A percentile compares a stretch with the other conserved stretches of the same genome.
phyloP scores from a whole-genome alignment of 2,113 vertebrate genomes.

The Lophochroa leadbeateri region DNA sequence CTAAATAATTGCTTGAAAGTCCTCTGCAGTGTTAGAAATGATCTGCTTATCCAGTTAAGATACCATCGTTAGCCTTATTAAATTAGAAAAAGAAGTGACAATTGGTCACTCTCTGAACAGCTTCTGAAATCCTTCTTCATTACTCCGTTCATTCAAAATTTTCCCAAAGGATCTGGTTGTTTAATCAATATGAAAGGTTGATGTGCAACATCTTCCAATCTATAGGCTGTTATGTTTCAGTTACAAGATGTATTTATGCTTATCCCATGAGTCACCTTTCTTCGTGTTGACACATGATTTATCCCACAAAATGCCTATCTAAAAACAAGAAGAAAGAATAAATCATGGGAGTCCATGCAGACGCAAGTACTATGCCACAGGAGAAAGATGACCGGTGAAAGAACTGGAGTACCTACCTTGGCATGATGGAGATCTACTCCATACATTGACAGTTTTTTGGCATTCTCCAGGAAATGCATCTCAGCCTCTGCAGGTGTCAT shows the following conservation, averaged over 20 bases:
- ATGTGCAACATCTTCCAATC: background rate
- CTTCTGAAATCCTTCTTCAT: background rate
- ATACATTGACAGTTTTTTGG: conserved; percentile 98
- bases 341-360: background rate
- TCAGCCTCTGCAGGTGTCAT: conserved; percentile 97
- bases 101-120: background rate
- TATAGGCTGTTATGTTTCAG: background rate
- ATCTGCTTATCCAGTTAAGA: background rate
- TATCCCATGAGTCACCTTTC: background rate
- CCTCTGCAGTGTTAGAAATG: background rate
- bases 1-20: background rate
- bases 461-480: conserved; percentile 96
- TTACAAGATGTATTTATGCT: background rate
- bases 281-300: background rate
- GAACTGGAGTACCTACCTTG: conserved; percentile 79
- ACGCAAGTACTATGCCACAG: background rate
- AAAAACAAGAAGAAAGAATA: background rate
- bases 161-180: background rate
- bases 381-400: background rate
- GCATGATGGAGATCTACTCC: conserved; percentile 97
- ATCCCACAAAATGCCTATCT: background rate
- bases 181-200: background rate
- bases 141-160: background rate
- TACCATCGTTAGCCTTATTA: background rate
- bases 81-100: background rate